Base-by-base conservation (phyloP, 2,113 vertebrate genomes). In the Odontesthes bonariensis region DNA sequence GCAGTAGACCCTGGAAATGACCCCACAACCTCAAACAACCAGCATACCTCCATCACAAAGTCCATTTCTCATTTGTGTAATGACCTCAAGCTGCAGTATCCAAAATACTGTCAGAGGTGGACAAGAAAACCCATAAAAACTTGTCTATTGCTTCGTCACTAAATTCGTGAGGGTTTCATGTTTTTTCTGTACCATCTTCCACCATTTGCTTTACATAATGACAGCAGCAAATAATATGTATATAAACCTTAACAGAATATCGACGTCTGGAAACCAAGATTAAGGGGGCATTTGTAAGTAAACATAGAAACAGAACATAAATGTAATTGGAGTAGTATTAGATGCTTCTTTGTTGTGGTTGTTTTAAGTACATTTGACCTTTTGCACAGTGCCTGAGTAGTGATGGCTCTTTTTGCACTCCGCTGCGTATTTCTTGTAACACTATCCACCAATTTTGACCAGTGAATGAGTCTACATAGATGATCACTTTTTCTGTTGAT, bases 1-100 rank as follows among this genome's bases (percentile, higher is more conserved):
- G 93, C 88, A 93, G 93, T 69, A 93, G 93, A 71, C 96, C 96
- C 0, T 99, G 97, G 97, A 98, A 97, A 93, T 99, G 76, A 67
- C 3, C 10, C 31, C 14, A 0, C n/a, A 32, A 14, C 35, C 2
- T 35, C 22, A n/a, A 20, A 8, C 42, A 71, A 53, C 14, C 16
- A 44, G 31, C 57, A 40, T 33, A 84, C 73, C 42, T 85, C 81
- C 35, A 75, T 63, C 52, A 56, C 4, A 58, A 13, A 17, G n/a
- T 73, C 51, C 1, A 1, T 63, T 38, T 35, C 32, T 60, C 38
- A 8, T 35, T 38, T 19, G 12, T 55, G 31, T 42, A 4, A 6
- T 19, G 8, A 53, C 9, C 13, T 53, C 20, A 19, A 32, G 40
- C 10, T 54, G 9, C 16, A 23, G 13, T 35, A 44, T 27, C 19